A percentile compares a stretch with the other conserved stretches of the same genome.
phyloP scores from a whole-genome alignment of 2,888 invertebrate genomes.

The Lasioglossum morio region DNA sequence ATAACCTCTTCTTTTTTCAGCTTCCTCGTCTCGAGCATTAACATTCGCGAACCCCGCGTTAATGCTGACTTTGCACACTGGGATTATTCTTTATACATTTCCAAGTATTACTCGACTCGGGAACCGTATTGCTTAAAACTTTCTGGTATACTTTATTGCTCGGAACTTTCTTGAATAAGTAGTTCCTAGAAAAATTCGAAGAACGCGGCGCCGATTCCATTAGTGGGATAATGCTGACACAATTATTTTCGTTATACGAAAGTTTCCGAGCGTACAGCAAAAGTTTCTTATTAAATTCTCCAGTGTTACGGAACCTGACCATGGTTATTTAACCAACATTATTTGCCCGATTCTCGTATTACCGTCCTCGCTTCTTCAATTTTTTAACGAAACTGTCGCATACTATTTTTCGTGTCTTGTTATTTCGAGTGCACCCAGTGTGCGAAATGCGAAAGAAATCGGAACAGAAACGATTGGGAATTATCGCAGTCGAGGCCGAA shows the following conservation, averaged over 20 bases:
- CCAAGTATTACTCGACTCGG: conserved; percentile 15
- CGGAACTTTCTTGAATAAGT: conserved; percentile 4
- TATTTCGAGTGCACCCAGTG: not conserved
- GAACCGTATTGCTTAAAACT: conserved; percentile 22
- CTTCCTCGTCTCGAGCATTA: conserved; percentile 30
- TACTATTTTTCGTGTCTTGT: not conserved
- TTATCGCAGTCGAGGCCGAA: not conserved
- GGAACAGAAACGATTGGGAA: not conserved
- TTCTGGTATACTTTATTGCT: not conserved
- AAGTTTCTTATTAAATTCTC: conserved; percentile 1
- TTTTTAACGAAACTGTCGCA: not conserved
- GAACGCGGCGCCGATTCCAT: not conserved
- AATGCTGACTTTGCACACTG: not conserved
- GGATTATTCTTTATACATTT: conserved; percentile 21
- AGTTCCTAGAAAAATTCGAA: not conserved
- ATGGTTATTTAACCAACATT: not conserved
- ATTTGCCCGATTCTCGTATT: not conserved
- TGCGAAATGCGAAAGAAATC: too few species aligned
- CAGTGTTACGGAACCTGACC: not conserved
- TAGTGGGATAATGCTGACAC: not conserved
- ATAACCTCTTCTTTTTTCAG: conserved; percentile 1
- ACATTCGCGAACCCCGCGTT: conserved; percentile 30
- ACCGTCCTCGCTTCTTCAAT: not conserved
- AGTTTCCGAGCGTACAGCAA: not conserved
- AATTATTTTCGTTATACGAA: not conserved